A percentile compares a stretch with the other conserved stretches of the same genome.
Conservation (phyloP, 1,140 invertebrate genomes). For the Araneus ventricosus region DNA sequence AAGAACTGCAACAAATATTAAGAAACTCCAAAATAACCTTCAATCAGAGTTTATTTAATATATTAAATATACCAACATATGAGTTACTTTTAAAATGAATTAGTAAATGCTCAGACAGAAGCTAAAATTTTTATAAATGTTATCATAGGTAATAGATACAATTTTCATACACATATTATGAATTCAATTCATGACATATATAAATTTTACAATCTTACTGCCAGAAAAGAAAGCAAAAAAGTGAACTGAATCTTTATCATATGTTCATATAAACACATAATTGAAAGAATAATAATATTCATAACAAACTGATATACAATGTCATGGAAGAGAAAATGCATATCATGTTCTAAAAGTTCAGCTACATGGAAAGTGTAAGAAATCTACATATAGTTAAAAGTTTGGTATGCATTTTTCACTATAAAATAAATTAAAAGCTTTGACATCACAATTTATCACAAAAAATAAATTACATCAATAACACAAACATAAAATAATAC, state of each 20-base stretch:
- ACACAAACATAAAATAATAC: background rate
- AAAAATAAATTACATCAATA: background rate
- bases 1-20: background rate
- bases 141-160: background rate
- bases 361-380: background rate
- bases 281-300: background rate
- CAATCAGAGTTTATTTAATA: background rate
- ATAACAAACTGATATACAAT: background rate
- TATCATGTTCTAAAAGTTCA: background rate
- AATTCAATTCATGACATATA: background rate
- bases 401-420: background rate
- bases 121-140: background rate
- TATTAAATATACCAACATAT: constrained; percentile 24
- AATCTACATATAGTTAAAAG: background rate
- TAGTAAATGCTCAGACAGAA: background rate
- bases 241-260: background rate
- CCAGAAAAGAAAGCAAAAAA: background rate
- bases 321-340: background rate
- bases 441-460: background rate
- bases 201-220: background rate
- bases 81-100: background rate
- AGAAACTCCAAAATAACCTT: background rate
- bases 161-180: background rate
- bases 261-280: background rate
- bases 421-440: constrained; percentile 5